Evolutionary conservation across 2,797 vertebrate genomes (phyloP), one percentile per base, ranked within the genome.

Genomic region (Thripadectes ignobilis): DNA sequence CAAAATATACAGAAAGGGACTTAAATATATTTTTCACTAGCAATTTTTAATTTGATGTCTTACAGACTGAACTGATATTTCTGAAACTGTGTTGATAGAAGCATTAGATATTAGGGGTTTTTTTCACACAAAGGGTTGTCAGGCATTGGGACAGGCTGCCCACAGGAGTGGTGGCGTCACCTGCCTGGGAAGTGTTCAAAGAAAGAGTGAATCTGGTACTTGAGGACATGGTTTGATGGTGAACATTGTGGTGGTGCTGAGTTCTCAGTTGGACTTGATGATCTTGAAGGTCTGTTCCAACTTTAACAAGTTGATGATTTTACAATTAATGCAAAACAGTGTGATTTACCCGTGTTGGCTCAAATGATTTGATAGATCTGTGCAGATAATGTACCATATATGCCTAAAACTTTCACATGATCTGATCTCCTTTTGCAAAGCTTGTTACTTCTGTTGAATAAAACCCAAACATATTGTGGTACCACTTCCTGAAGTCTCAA

Each of bases 391-490:
- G 19, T 36, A 19, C 7, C 15, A 23, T 11, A 41, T 14, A 21
- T 19, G n/a, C n/a, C 41, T 38, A 20, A 38, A 84, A 49, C 9
- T 49, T 46, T 57, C 18, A 41, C 14, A 10, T 6, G 3, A 19
- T 77, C 23, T 43, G 34, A 57, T 61, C 82, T 71, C 20, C 32
- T 67, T 2, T 61, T 76, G 34, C 63, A 85, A 92, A 87, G 13
- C 15, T 76, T 69, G 32, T 67, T 86, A 24, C 14, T 59, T 62
- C 48, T 38, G 5, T 66, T 67, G 46, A 82, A 36, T 77, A 49
- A 81, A 65, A 1, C 7, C 4, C n/a, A 84, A 51, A 66, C 0
- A 0, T 15, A 13, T 26, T 0, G 1, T 55, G 23, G 34, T 36
- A 52, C n/a, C 12, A 22, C 24, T 68, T 68, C 15, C 38, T 7